Percentiles rank a stretch among this genome's conserved stretches.
Evolutionary conservation across 2,113 vertebrate species (phyloP).

Genomic region (Erpornis zantholeuca): DNA sequence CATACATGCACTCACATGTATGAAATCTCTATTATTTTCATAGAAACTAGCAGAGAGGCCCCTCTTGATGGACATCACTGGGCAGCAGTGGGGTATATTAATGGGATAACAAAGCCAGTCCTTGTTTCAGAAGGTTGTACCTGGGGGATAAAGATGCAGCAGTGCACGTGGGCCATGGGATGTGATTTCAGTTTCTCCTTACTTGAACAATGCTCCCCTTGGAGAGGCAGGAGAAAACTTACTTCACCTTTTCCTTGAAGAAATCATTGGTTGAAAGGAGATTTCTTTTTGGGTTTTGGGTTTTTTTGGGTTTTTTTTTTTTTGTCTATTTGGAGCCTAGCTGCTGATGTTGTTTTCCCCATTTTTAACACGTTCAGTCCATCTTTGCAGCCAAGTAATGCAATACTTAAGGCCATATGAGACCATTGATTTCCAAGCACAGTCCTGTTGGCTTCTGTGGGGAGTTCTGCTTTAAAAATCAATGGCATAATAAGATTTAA

Average conservation of each 20-base stretch:
- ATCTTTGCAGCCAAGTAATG: background rate
- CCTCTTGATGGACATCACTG: no score
- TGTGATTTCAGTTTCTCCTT: background rate
- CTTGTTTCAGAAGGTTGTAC: background rate
- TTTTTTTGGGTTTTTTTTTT: background rate
- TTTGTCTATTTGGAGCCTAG: background rate
- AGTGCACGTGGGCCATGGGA: background rate
- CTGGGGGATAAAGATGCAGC: accelerated
- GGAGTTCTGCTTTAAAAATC: slow-evolving; percentile 29
- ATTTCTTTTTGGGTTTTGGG: background rate
- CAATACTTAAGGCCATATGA: background rate
- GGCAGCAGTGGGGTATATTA: background rate
- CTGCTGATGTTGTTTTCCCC: background rate
- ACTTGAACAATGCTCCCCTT: background rate
- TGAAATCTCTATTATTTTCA: background rate
- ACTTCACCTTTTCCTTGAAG: background rate
- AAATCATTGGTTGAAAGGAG: background rate
- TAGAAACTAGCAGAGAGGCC: background rate
- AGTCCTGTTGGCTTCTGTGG: background rate
- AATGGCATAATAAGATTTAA: slow-evolving; percentile 14
- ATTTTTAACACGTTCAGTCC: background rate
- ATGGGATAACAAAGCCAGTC: background rate
- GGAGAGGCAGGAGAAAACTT: background rate
- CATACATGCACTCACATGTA: no score
- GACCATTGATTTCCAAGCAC: background rate